A percentile compares a stretch with the other conserved stretches of the same genome.
These are phyloP conservation scores for Hemitrygon akajei DNA, from an alignment of 2,797 vertebrate species.

Conservation along the genomic window DNA sequence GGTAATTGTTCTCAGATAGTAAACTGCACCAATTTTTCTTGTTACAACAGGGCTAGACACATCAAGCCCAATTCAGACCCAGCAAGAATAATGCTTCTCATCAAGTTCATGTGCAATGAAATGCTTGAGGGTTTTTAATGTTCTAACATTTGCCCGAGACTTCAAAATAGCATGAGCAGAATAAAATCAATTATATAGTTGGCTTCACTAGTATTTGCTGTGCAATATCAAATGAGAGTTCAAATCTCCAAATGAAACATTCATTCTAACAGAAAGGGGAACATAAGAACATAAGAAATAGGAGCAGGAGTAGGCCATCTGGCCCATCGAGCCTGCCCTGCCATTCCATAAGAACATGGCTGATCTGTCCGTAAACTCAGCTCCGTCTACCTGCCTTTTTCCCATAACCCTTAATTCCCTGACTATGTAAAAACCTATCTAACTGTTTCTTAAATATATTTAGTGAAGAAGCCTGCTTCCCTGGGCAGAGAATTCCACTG, in stretches of 20 bases:
- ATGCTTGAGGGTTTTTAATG: neutral
- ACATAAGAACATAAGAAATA: too few species aligned
- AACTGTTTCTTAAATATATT: too few species aligned
- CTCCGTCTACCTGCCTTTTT: too few species aligned
- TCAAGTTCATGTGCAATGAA: neutral
- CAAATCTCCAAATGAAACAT: neutral
- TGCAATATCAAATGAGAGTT: neutral
- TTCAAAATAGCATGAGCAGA: neutral
- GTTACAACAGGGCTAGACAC: neutral
- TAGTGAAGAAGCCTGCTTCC: too few species aligned
- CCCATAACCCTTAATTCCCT: too few species aligned
- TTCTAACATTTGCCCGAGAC: neutral
- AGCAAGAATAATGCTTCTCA: neutral
- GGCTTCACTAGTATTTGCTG: neutral
- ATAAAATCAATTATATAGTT: neutral
- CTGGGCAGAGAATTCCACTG: too few species aligned
- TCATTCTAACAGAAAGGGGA: neutral
- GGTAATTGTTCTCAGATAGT: constrained; percentile 10
- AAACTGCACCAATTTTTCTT: neutral
- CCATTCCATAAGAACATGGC: too few species aligned
- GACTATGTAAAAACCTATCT: too few species aligned
- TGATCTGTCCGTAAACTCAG: too few species aligned
- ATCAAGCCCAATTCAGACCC: neutral
- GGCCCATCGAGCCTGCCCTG: too few species aligned
- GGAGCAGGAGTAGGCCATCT: too few species aligned